These are phyloP conservation scores for Conops quadrifasciatus DNA, from an alignment of 2,888 invertebrate genomes.

Conservation along the genomic window DNA sequence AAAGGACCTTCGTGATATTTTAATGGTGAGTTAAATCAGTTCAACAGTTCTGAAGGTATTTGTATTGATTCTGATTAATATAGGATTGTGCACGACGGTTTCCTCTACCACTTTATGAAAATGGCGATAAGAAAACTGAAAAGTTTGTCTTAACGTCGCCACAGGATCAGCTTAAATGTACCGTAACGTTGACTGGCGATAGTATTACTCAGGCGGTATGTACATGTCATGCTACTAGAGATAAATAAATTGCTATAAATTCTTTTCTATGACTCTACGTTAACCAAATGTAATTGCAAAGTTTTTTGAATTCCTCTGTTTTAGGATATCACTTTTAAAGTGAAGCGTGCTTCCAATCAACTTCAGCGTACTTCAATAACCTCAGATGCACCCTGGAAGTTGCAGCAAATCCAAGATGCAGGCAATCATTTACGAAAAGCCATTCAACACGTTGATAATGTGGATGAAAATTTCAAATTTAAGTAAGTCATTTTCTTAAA, in stretches of 20 bases:
- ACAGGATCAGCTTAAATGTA: conserved; percentile 87
- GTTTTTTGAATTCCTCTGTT: no score
- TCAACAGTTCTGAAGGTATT: conserved; percentile 14
- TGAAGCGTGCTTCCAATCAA: conserved; percentile 82
- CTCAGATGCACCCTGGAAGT: conserved; percentile 88
- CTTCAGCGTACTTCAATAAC: conserved; percentile 84
- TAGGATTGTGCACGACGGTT: conserved; percentile 87
- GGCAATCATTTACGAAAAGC: conserved; percentile 92
- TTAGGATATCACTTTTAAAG: conserved; percentile 82
- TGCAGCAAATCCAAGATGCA: conserved; percentile 92
- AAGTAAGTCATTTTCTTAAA: conserved; percentile 69
- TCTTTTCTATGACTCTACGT: no score
- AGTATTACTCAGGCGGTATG: conserved; percentile 88
- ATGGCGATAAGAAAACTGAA: conserved; percentile 82
- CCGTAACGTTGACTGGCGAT: conserved; percentile 88
- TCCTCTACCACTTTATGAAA: conserved; percentile 81
- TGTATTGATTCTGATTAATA: conserved; percentile 20
- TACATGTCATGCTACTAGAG: conserved; percentile 1
- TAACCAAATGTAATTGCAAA: no score
- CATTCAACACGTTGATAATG: conserved; percentile 84
- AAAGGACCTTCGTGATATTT: conserved; percentile 81
- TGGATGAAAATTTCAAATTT: conserved; percentile 82
- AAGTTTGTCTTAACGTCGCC: conserved; percentile 84
- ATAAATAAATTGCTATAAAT: conserved; percentile 4
- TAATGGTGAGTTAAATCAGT: conserved; percentile 72